phyloP scores from a whole-genome alignment of 2,797 vertebrate species.

The Eremophila alpestris region DNA sequence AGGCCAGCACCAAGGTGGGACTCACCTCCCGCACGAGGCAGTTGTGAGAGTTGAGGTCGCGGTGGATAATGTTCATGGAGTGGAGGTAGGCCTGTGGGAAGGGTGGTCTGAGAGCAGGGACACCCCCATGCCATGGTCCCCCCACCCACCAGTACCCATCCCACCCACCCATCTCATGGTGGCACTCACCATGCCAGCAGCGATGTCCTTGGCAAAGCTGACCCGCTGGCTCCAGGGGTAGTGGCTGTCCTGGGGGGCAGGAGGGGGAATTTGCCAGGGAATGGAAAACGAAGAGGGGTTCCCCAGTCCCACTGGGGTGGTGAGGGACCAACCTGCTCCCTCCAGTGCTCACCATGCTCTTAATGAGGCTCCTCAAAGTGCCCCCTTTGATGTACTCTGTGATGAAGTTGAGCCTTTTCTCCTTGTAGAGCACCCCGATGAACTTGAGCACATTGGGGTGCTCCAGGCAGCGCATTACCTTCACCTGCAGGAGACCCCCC shows the following conservation, averaged over 20 bases:
- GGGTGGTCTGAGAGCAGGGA: neutral
- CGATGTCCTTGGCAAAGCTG: constrained; percentile 94
- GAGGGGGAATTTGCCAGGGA: neutral
- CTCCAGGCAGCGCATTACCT: constrained; percentile 97
- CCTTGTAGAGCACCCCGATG: constrained; percentile 97
- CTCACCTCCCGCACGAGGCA: constrained; percentile 95
- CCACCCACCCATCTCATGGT: fast-evolving
- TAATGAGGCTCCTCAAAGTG: constrained; percentile 92
- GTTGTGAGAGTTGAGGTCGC: constrained; percentile 98
- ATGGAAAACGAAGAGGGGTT: neutral
- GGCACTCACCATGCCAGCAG: constrained; percentile 90
- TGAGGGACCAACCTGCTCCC: fast-evolving
- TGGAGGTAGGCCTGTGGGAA: constrained; percentile 90
- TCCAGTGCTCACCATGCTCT: constrained; percentile 87
- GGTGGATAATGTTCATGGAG: constrained; percentile 98
- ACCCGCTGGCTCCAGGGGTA: constrained; percentile 95
- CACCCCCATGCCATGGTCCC: fast-evolving
- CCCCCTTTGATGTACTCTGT: constrained; percentile 97
- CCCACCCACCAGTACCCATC: neutral
- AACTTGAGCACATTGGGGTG: constrained; percentile 97
- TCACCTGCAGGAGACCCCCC: constrained; percentile 80
- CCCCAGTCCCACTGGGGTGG: neutral
- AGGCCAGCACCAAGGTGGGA: neutral
- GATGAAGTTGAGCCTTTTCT: constrained; percentile 97
- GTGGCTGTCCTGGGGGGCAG: constrained; percentile 83